Percentiles rank a stretch among this genome's conserved stretches.
These are phyloP conservation scores for Nasonovia ribisnigri DNA, from an alignment of 2,888 invertebrate species.

Conservation along the genomic window DNA sequence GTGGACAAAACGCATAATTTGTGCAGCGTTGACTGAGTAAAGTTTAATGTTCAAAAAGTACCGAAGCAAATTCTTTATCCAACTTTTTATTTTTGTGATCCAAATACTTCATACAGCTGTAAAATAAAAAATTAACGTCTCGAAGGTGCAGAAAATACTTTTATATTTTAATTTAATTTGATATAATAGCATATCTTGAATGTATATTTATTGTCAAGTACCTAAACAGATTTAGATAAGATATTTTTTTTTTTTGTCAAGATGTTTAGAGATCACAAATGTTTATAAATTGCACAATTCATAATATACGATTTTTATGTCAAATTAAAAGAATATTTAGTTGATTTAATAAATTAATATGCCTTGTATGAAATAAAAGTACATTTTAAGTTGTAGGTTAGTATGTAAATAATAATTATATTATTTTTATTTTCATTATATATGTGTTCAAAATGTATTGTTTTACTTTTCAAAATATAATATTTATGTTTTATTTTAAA, in stretches of 20 bases:
- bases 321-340: not conserved
- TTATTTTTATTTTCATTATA: no score
- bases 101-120: slow-evolving; percentile 5
- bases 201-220: not conserved
- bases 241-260: not conserved
- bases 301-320: not conserved
- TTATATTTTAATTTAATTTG: not conserved
- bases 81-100: not conserved
- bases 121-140: not conserved
- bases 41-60: slow-evolving; percentile 49
- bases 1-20: slow-evolving; percentile 23
- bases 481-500: not conserved
- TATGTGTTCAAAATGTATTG: not conserved
- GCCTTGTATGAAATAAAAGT: no score
- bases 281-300: no score
- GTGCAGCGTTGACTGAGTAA: not conserved
- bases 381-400: no score
- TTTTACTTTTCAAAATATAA: not conserved
- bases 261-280: no score
- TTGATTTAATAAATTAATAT: no score
- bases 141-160: not conserved
- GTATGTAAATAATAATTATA: no score
- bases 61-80: not conserved
- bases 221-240: not conserved
- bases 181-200: not conserved